Conservation (phyloP, 2,888 invertebrate genomes). For the Linnaemya vulpina region DNA sequence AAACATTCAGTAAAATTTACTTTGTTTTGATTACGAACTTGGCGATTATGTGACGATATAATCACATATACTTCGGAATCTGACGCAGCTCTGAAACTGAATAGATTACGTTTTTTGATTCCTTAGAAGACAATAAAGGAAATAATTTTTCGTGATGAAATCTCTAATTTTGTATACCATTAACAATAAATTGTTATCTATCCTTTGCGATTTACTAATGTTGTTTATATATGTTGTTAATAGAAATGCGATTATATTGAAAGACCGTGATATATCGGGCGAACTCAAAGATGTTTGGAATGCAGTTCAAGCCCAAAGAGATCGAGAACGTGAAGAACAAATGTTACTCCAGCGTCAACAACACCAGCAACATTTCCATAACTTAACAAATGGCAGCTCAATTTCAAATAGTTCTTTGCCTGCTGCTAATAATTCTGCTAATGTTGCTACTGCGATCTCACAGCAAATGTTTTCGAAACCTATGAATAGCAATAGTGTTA, state of each 20-base stretch:
- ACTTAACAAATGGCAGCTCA: constrained; percentile 73
- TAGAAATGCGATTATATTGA: constrained; percentile 85
- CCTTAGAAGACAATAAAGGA: too few species aligned
- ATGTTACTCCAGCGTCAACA: constrained; percentile 81
- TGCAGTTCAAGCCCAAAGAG: constrained; percentile 85
- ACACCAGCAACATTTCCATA: constrained; percentile 81
- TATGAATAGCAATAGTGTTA: constrained; percentile 67
- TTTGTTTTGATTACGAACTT: too few species aligned
- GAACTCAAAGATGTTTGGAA: constrained; percentile 90
- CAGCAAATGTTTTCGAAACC: constrained; percentile 81
- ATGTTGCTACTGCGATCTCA: constrained; percentile 73
- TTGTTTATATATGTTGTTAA: neutral
- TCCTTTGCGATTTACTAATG: neutral
- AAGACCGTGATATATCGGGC: constrained; percentile 88
- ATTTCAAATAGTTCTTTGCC: constrained; percentile 23
- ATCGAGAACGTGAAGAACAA: constrained; percentile 82
- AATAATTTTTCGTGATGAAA: too few species aligned
- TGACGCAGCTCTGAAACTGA: too few species aligned
- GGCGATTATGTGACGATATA: too few species aligned
- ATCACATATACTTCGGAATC: too few species aligned
- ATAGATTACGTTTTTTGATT: too few species aligned
- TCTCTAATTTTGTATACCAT: too few species aligned
- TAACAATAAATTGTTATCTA: too few species aligned
- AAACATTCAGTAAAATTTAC: too few species aligned
- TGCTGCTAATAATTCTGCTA: neutral